Conservation (phyloP, 2,888 invertebrate species). For the Xestia c-nigrum region DNA sequence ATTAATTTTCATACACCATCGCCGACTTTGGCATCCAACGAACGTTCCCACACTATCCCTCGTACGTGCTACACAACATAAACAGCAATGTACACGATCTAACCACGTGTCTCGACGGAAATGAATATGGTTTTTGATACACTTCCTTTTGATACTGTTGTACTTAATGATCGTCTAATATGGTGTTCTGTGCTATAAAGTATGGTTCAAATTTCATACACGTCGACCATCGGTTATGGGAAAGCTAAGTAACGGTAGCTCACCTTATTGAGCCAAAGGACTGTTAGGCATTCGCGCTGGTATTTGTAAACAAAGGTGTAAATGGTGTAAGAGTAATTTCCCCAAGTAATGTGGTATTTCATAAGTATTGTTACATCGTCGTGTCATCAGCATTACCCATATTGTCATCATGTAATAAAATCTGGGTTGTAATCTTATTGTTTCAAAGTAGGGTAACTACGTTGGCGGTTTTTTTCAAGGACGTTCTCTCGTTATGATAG, state of each 20-base stretch:
- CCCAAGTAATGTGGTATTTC: constrained; percentile 55
- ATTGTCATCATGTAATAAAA: constrained; percentile 63
- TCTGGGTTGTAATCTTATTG: constrained; percentile 66
- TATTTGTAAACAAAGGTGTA: constrained; percentile 82
- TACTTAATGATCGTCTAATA: constrained; percentile 80
- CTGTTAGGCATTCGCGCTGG: constrained; percentile 60
- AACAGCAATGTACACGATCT: constrained; percentile 62
- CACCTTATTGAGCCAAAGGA: constrained; percentile 68
- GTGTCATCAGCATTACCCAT: constrained; percentile 67
- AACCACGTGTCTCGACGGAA: constrained; percentile 70
- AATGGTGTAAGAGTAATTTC: constrained; percentile 58
- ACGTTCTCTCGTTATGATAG: constrained; percentile 46
- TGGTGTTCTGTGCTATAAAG: constrained; percentile 71
- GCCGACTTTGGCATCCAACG: constrained; percentile 73
- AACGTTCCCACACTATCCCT: constrained; percentile 62
- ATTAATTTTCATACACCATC: constrained; percentile 72
- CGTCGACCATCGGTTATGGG: constrained; percentile 78
- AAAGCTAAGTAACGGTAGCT: constrained; percentile 83
- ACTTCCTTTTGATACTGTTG: constrained; percentile 83
- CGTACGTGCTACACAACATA: constrained; percentile 54
- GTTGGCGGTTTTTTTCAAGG: constrained; percentile 55
- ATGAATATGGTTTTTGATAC: constrained; percentile 81
- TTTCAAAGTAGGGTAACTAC: constrained; percentile 61
- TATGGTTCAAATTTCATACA: constrained; percentile 81
- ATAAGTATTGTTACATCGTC: constrained; percentile 67